These are phyloP conservation scores for Gila orcuttii DNA, from an alignment of 2,113 vertebrate species.

Conservation along the genomic window DNA sequence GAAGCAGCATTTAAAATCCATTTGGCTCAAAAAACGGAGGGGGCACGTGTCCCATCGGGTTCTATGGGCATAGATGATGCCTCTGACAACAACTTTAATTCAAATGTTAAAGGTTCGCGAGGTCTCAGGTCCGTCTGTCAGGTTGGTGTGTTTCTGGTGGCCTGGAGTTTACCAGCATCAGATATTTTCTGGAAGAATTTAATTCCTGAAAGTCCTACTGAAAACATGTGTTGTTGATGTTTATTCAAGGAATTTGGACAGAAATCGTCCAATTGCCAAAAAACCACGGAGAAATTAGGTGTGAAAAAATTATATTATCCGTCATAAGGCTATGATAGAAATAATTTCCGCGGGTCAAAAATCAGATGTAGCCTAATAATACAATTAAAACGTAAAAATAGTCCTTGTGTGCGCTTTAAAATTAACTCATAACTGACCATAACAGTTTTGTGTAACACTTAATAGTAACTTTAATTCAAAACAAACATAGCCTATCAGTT, in stretches of 20 bases:
- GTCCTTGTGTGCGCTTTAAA: background rate
- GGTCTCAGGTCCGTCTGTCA: background rate
- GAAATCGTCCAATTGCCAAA: background rate
- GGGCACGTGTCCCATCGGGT: no score
- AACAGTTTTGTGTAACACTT: background rate
- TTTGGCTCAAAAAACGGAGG: no score
- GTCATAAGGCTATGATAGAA: background rate
- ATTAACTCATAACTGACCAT: background rate
- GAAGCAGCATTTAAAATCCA: no score
- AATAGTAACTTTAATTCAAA: background rate
- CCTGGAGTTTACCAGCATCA: slow-evolving; percentile 27
- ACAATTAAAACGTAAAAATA: background rate
- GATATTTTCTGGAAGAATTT: slow-evolving; percentile 39
- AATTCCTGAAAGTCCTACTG: slow-evolving; percentile 34
- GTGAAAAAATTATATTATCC: slow-evolving; percentile 34
- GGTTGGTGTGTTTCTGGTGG: slow-evolving; percentile 1
- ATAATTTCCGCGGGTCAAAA: background rate
- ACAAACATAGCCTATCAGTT: no score
- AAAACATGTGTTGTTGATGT: slow-evolving; percentile 42
- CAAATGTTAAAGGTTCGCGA: background rate
- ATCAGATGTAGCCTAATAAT: background rate
- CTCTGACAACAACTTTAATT: background rate
- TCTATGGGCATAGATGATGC: no score
- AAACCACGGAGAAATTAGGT: slow-evolving; percentile 34
- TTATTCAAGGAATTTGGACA: slow-evolving; percentile 24